phyloP scores from a whole-genome alignment of 2,797 vertebrate species.

The Centropyge bicolor region DNA sequence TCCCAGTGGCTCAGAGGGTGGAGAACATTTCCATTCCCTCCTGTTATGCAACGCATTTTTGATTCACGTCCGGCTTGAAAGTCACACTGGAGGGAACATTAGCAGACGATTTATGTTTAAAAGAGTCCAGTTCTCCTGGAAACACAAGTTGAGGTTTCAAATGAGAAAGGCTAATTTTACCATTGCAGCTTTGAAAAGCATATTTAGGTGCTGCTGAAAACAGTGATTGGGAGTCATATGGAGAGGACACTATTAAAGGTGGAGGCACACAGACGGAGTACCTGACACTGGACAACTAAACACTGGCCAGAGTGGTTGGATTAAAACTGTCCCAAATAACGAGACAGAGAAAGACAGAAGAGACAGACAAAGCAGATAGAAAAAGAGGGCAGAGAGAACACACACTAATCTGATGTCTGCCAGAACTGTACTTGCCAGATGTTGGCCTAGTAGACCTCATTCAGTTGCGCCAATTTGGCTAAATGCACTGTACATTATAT shows the following conservation, averaged over 20 bases:
- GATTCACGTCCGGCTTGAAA: constrained; percentile 48
- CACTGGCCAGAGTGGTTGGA: constrained; percentile 45
- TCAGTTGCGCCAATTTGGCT: constrained; percentile 49
- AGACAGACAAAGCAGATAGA: constrained; percentile 49
- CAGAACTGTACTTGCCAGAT: constrained; percentile 70
- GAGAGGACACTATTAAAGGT: constrained; percentile 24
- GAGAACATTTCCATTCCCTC: constrained; percentile 69
- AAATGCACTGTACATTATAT: constrained; percentile 22
- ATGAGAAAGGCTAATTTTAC: constrained; percentile 38
- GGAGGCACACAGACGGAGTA: constrained; percentile 22
- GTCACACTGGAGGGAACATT: constrained; percentile 53
- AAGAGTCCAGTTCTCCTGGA: constrained; percentile 47
- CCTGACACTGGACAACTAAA: constrained; percentile 63
- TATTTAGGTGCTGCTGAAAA: constrained; percentile 30
- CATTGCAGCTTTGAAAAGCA: constrained; percentile 12
- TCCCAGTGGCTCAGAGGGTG: constrained; percentile 57
- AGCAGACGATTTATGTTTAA: constrained; percentile 51
- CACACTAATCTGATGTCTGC: constrained; percentile 66
- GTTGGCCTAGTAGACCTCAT: constrained; percentile 58
- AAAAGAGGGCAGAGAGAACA: constrained; percentile 58
- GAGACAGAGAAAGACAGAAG: constrained; percentile 39
- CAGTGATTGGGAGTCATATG: constrained; percentile 18
- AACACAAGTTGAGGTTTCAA: constrained; percentile 24
- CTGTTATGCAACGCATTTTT: constrained; percentile 64
- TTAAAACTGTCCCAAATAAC: constrained; percentile 68